These are phyloP conservation scores for Cerceris rybyensis DNA, from an alignment of 2,888 invertebrate species.

Conservation along the genomic window DNA sequence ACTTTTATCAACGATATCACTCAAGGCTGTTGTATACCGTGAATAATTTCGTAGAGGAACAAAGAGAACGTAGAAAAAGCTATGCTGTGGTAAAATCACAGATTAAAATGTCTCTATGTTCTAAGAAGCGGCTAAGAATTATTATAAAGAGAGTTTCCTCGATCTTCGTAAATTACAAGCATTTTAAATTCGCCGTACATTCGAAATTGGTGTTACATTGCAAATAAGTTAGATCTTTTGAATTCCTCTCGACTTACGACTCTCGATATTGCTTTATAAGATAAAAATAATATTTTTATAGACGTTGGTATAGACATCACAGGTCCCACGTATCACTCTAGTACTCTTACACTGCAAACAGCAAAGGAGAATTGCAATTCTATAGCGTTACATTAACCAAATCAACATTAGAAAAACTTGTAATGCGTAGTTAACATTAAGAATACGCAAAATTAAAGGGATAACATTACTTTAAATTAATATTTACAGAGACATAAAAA, in stretches of 20 bases:
- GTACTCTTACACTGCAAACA: neutral
- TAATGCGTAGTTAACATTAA: neutral
- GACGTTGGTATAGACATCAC: conserved; percentile 36
- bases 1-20: conserved; percentile 11
- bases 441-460: neutral
- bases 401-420: neutral
- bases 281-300: conserved; percentile 45
- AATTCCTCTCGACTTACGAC: neutral
- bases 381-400: neutral
- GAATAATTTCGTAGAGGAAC: too few species aligned
- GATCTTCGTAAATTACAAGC: neutral
- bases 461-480: too few species aligned
- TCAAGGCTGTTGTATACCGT: conserved; percentile 6
- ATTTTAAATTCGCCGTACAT: neutral
- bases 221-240: neutral
- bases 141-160: too few species aligned
- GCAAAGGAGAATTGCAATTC: neutral
- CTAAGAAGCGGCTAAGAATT: too few species aligned
- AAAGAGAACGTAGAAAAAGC: too few species aligned
- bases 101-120: too few species aligned
- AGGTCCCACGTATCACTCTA: conserved; percentile 35
- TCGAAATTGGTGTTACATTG: neutral
- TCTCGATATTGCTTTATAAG: conserved; percentile 2
- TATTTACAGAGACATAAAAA: too few species aligned
- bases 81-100: too few species aligned